Percentiles rank a stretch among this genome's conserved stretches.
Evolutionary conservation across 2,797 vertebrate species (phyloP).

Genomic region (Acanthurus tractus): DNA sequence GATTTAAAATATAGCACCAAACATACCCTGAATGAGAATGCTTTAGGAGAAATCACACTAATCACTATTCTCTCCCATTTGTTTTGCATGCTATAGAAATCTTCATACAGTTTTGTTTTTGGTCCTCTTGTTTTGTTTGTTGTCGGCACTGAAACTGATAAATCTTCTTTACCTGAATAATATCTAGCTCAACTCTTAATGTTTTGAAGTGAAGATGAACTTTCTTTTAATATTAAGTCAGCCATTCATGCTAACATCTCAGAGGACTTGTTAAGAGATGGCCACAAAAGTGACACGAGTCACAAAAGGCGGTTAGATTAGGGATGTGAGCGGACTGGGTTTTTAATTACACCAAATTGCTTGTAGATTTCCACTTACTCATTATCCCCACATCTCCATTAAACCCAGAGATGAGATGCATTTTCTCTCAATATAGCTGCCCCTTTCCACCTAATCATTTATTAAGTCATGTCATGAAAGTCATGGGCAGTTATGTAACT

Average conservation of each 20-base stretch:
- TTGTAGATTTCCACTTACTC: slow-evolving; percentile 51
- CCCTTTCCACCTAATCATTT: slow-evolving; percentile 46
- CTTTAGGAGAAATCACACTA: neutral
- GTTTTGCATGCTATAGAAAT: neutral
- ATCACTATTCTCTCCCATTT: neutral
- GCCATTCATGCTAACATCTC: slow-evolving; percentile 21
- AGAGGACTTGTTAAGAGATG: slow-evolving; percentile 25
- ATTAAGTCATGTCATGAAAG: slow-evolving; percentile 53
- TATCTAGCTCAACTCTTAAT: slow-evolving; percentile 20
- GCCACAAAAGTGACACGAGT: slow-evolving; percentile 38
- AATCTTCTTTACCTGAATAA: slow-evolving; percentile 8
- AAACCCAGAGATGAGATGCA: slow-evolving; percentile 47
- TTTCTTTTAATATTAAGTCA: slow-evolving; percentile 30
- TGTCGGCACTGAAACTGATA: neutral
- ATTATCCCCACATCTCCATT: slow-evolving; percentile 63
- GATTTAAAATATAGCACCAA: neutral
- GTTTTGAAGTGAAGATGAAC: slow-evolving; percentile 28
- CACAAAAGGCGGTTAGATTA: slow-evolving; percentile 22
- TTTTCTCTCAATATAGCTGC: slow-evolving; percentile 36
- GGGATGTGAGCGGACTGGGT: slow-evolving; percentile 15
- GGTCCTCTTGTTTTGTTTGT: neutral
- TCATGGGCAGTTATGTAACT: slow-evolving; percentile 41
- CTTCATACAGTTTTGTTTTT: neutral
- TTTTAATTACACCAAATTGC: slow-evolving; percentile 74
- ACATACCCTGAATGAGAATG: neutral